phyloP scores from a whole-genome alignment of 2,888 invertebrate species.

The Coecobrya sp. region DNA sequence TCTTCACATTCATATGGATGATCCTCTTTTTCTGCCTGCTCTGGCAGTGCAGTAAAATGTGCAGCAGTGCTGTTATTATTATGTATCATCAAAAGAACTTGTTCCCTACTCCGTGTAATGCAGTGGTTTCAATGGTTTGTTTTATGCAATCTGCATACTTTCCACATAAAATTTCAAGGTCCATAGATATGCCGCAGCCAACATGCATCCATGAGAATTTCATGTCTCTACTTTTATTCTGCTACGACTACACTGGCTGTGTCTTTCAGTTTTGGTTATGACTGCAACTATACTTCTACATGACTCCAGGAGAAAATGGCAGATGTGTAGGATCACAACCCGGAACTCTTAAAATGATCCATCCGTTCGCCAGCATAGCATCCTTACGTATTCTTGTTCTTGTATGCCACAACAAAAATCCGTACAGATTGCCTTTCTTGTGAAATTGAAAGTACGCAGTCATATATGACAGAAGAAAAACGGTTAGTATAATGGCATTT shows the following conservation, averaged over 20 bases:
- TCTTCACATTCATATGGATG: slow-evolving; percentile 41
- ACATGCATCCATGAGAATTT: slow-evolving; percentile 28
- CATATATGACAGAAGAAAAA: background rate
- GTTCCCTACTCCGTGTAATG: slow-evolving; percentile 18
- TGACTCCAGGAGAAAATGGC: slow-evolving; percentile 62
- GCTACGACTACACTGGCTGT: background rate
- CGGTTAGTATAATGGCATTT: slow-evolving; percentile 35
- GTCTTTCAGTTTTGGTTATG: slow-evolving; percentile 22
- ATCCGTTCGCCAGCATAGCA: slow-evolving; percentile 45
- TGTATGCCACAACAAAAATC: slow-evolving; percentile 1
- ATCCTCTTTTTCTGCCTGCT: too few relatives aligned
- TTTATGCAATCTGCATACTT: slow-evolving; percentile 61
- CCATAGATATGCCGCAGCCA: background rate
- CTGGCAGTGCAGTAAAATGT: background rate
- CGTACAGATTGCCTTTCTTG: background rate
- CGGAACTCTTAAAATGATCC: slow-evolving; percentile 77
- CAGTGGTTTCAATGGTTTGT: slow-evolving; percentile 46
- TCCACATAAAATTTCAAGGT: slow-evolving; percentile 62
- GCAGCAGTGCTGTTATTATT: slow-evolving; percentile 10
- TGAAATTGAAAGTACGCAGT: background rate
- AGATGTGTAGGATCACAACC: slow-evolving; percentile 77
- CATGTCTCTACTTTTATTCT: slow-evolving; percentile 20
- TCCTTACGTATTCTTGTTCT: background rate
- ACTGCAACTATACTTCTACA: background rate
- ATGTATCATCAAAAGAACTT: background rate